A percentile compares a stretch with the other conserved stretches of the same genome.
phyloP scores from a whole-genome alignment of 2,888 invertebrate genomes.

The Alcis repandata region DNA sequence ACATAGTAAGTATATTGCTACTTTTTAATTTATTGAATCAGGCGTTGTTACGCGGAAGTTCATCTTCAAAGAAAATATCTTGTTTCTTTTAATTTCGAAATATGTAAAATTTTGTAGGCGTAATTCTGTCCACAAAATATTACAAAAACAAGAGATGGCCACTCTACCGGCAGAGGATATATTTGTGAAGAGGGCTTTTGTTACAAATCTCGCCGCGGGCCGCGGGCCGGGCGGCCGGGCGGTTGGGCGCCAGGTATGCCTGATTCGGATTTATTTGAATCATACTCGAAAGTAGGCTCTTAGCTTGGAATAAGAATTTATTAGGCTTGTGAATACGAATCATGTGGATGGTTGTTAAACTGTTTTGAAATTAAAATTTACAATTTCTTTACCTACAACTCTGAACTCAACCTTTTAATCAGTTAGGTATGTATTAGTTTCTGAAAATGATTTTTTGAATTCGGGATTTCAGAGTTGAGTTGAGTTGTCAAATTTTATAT shows the following conservation, averaged over 20 bases:
- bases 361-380: not conserved
- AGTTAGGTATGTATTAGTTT: no score
- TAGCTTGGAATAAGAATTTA: constrained; percentile 13
- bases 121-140: not conserved
- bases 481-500: no score
- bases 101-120: no score
- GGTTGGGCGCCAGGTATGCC: constrained; percentile 10
- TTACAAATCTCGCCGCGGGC: constrained; percentile 33
- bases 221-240: constrained; percentile 15
- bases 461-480: no score
- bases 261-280: constrained; percentile 22
- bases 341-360: not conserved
- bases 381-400: no score
- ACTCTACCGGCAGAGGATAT: constrained; percentile 25
- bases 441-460: no score
- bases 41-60: no score
- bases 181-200: constrained; percentile 40
- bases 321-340: not conserved
- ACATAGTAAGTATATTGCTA: no score
- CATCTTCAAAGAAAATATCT: no score
- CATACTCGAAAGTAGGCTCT: constrained; percentile 14
- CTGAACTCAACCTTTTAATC: no score
- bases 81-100: no score
- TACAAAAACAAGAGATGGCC: not conserved
- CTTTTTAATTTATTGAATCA: no score